Percentiles rank a stretch among this genome's conserved stretches.
Evolutionary conservation across 2,888 invertebrate genomes (phyloP).

Genomic region (Aradus depressus): DNA sequence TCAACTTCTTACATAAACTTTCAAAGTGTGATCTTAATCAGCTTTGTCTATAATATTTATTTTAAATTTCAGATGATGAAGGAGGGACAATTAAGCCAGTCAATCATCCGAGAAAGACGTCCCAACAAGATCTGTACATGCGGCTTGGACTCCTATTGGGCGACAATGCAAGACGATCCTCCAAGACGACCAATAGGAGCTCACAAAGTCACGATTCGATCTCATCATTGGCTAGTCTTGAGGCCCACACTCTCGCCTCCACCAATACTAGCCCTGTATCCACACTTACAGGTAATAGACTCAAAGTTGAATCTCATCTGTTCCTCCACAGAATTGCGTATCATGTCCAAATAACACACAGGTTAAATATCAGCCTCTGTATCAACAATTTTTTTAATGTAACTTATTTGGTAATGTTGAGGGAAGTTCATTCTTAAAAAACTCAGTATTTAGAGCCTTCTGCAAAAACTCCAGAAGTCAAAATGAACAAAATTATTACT

Average conservation of each 20-base stretch:
- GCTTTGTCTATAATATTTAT: background rate
- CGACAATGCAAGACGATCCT: conserved; percentile 47
- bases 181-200: conserved; percentile 34
- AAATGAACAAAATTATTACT: too few relatives aligned
- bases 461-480: too few relatives aligned
- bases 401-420: too few relatives aligned
- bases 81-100: conserved; percentile 53
- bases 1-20: too few relatives aligned
- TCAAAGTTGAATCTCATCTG: background rate
- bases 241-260: conserved; percentile 56
- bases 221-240: conserved; percentile 45
- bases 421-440: too few relatives aligned
- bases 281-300: conserved; percentile 56
- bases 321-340: background rate
- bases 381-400: background rate
- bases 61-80: conserved; percentile 55
- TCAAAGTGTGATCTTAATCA: background rate
- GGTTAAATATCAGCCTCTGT: too few relatives aligned
- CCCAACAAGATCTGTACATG: conserved; percentile 71
- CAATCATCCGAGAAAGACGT: conserved; percentile 38
- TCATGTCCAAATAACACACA: background rate
- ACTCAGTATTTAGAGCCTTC: too few relatives aligned
- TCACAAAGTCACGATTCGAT: conserved; percentile 37
- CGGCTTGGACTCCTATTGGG: conserved; percentile 70
- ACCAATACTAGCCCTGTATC: conserved; percentile 83